Conservation (phyloP, 2,113 vertebrate genomes). For the Pterophyllum scalare region DNA sequence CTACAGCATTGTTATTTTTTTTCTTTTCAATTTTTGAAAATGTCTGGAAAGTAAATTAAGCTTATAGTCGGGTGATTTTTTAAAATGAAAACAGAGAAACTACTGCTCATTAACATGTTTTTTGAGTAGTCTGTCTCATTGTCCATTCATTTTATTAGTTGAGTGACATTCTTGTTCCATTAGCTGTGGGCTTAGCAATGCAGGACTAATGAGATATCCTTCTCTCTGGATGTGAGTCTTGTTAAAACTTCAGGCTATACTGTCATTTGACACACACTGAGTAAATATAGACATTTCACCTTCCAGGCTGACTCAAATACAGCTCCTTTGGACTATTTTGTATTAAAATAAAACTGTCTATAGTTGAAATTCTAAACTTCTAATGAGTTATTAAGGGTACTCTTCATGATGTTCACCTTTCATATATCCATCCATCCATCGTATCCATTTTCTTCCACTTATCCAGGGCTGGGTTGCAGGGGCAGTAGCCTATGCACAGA, state of each 20-base stretch:
- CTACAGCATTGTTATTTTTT: neutral
- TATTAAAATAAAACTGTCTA: neutral
- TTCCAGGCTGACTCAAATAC: constrained; percentile 1
- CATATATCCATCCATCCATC: neutral
- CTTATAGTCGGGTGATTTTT: neutral
- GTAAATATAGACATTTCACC: constrained; percentile 41
- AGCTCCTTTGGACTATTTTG: neutral
- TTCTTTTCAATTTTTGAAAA: neutral
- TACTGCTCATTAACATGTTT: constrained; percentile 42
- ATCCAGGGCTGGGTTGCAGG: too few species aligned
- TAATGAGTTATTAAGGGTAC: neutral
- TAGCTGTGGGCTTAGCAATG: constrained; percentile 42
- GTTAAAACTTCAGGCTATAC: constrained; percentile 49
- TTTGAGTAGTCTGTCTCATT: neutral
- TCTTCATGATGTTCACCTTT: neutral
- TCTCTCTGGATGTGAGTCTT: constrained; percentile 47
- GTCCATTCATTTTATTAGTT: constrained; percentile 46
- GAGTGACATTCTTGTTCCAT: constrained; percentile 66
- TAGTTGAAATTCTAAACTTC: neutral
- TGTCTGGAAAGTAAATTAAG: neutral
- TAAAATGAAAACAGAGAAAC: neutral
- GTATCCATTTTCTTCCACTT: too few species aligned
- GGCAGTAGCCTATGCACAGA: too few species aligned
- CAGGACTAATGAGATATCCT: constrained; percentile 56
- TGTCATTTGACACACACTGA: constrained; percentile 35